Percentiles rank a stretch among this genome's conserved stretches.
Conservation (phyloP, 2,888 invertebrate species). For the Drosophila prostipennis region DNA sequence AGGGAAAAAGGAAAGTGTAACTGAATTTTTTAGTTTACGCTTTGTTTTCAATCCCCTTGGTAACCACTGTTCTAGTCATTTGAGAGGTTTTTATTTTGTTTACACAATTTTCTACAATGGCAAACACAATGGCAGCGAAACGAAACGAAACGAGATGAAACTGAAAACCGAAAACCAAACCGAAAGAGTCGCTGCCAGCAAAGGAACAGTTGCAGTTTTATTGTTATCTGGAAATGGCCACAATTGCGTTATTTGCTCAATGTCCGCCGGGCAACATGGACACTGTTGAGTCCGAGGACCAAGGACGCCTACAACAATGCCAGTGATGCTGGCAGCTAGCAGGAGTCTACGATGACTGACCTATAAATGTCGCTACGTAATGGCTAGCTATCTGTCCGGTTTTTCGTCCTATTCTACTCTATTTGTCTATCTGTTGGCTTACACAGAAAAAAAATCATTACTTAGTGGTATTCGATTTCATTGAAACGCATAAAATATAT, state of each 20-base stretch:
- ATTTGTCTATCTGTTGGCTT: conserved; percentile 38
- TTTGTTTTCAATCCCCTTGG: background rate
- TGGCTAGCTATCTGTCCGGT: conserved; percentile 43
- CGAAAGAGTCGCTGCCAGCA: conserved; percentile 12
- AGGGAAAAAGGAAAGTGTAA: conserved; percentile 3
- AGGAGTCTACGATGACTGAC: conserved; percentile 47
- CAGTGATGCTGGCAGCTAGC: conserved; percentile 25
- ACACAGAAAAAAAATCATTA: conserved; percentile 3
- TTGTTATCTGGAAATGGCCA: conserved; percentile 74
- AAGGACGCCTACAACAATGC: conserved; percentile 34
- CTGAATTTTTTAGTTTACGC: conserved; percentile 3
- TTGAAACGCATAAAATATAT: background rate
- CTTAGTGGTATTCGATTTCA: background rate
- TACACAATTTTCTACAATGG: conserved; percentile 52
- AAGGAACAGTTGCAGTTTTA: conserved; percentile 59
- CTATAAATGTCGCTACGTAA: conserved; percentile 47
- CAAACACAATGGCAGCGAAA: conserved; percentile 40
- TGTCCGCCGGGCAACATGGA: conserved; percentile 46
- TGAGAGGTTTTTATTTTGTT: conserved; percentile 52
- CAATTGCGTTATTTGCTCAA: conserved; percentile 71
- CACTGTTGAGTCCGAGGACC: conserved; percentile 26
- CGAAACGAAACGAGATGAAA: conserved; percentile 25
- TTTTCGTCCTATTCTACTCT: conserved; percentile 27
- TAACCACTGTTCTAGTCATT: conserved; percentile 48
- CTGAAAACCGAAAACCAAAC: conserved; percentile 35